Percentiles rank a stretch among this genome's conserved stretches.
Evolutionary conservation across 2,797 vertebrate species (phyloP).

Genomic region (Aldrovandia affinis): DNA sequence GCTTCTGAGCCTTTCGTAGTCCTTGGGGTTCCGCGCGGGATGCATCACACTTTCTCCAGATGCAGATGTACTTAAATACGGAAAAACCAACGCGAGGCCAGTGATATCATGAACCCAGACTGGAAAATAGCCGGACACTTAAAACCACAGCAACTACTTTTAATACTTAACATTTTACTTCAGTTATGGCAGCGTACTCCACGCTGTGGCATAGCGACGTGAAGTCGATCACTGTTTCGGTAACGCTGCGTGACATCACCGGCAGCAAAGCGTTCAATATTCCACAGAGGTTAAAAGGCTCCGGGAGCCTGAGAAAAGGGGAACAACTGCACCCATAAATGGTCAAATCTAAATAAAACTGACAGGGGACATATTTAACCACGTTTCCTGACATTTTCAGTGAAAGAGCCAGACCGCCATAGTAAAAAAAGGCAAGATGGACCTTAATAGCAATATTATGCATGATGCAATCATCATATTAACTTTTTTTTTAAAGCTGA

Average conservation of each 20-base stretch:
- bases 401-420: slow-evolving; percentile 2
- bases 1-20: slow-evolving; percentile 3
- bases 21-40: background rate
- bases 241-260: background rate
- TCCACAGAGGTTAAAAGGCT: background rate
- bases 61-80: slow-evolving; percentile 16
- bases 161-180: slow-evolving; percentile 16
- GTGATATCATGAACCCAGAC: slow-evolving; percentile 1
- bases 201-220: background rate
- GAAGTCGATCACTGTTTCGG: background rate
- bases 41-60: background rate
- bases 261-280: background rate
- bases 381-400: background rate
- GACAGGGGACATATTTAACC: background rate
- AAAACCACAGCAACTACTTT: slow-evolving; percentile 20
- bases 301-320: slow-evolving; percentile 1
- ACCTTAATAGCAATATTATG: background rate
- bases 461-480: background rate
- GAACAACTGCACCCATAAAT: background rate
- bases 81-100: slow-evolving; percentile 9
- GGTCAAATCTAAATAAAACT: slow-evolving; percentile 19
- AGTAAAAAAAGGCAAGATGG: background rate
- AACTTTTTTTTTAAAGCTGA: too few relatives aligned
- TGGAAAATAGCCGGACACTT: background rate
- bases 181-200: slow-evolving; percentile 3